Evolutionary conservation across 2,888 invertebrate genomes (phyloP).

Genomic region (Amiota communis): DNA sequence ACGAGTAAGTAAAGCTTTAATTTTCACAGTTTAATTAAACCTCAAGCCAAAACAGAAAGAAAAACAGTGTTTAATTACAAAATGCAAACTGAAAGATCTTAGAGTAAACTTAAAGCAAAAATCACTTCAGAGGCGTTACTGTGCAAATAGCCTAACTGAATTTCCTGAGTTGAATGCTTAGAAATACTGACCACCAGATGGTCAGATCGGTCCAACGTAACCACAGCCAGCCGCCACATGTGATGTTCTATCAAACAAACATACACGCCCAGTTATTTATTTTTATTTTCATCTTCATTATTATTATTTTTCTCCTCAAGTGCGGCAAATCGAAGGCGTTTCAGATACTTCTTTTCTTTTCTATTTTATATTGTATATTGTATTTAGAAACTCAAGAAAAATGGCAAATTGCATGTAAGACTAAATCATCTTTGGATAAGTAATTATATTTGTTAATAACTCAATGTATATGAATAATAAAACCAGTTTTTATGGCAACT

Average conservation of each 20-base stretch:
- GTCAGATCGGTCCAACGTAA: not conserved
- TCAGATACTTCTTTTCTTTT: constrained; percentile 57
- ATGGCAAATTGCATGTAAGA: constrained; percentile 8
- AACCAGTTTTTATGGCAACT: not conserved
- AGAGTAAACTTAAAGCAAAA: too few relatives aligned
- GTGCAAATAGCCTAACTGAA: too few relatives aligned
- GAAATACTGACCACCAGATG: constrained; percentile 3
- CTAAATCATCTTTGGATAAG: constrained; percentile 54
- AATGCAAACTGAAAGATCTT: too few relatives aligned
- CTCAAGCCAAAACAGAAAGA: too few relatives aligned
- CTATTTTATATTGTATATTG: too few relatives aligned
- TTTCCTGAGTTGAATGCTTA: too few relatives aligned
- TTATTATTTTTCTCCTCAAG: too few relatives aligned
- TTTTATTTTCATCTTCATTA: constrained; percentile 44
- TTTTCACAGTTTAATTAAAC: not conserved
- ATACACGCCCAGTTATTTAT: constrained; percentile 43
- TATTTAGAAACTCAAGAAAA: not conserved
- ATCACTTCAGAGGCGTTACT: too few relatives aligned
- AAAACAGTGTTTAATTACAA: too few relatives aligned
- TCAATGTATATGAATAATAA: constrained; percentile 49
- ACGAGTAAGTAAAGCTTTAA: too few relatives aligned
- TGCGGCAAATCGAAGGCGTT: constrained; percentile 27
- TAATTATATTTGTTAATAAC: constrained; percentile 64
- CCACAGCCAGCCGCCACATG: constrained; percentile 10
- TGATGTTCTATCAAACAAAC: constrained; percentile 41